Percentiles rank a stretch among this genome's conserved stretches.
Conservation (phyloP, 2,113 vertebrate species). For the Aptenodytes patagonicus region DNA sequence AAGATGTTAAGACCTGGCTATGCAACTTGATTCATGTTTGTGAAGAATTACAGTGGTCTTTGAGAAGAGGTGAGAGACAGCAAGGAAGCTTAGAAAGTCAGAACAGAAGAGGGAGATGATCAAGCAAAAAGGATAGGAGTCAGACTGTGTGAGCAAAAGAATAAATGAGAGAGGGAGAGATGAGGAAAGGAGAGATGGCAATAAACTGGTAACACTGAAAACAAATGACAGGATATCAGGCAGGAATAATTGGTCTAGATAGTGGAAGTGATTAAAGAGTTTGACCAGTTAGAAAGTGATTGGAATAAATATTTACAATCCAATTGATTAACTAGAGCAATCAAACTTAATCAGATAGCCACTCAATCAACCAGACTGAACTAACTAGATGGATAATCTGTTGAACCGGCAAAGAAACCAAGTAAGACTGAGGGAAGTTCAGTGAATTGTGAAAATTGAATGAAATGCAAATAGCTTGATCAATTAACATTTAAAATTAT, state of each 20-base stretch:
- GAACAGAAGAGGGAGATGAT: background rate
- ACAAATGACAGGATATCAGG: background rate
- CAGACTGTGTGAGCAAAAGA: background rate
- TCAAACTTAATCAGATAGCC: constrained; percentile 30
- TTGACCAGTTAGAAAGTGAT: constrained; percentile 19
- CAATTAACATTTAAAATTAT: background rate
- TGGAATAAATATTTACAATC: constrained; percentile 38
- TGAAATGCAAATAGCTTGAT: background rate
- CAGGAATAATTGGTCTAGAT: constrained; percentile 5
- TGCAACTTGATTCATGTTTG: background rate
- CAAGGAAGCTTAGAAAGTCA: background rate
- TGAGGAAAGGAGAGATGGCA: background rate
- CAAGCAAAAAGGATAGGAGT: background rate
- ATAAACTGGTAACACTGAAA: background rate
- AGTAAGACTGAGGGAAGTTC: background rate
- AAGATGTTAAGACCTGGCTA: background rate
- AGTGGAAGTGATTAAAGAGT: background rate
- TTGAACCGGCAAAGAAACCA: background rate
- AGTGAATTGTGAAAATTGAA: constrained; percentile 9
- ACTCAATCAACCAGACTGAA: background rate
- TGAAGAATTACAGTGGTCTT: background rate
- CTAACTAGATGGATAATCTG: background rate
- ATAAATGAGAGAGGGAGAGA: background rate
- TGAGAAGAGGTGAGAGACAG: background rate
- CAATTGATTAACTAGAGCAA: constrained; percentile 20